These are phyloP conservation scores for Coregonus ussuriensis DNA, from an alignment of 2,797 vertebrate genomes.

Conservation along the genomic window DNA sequence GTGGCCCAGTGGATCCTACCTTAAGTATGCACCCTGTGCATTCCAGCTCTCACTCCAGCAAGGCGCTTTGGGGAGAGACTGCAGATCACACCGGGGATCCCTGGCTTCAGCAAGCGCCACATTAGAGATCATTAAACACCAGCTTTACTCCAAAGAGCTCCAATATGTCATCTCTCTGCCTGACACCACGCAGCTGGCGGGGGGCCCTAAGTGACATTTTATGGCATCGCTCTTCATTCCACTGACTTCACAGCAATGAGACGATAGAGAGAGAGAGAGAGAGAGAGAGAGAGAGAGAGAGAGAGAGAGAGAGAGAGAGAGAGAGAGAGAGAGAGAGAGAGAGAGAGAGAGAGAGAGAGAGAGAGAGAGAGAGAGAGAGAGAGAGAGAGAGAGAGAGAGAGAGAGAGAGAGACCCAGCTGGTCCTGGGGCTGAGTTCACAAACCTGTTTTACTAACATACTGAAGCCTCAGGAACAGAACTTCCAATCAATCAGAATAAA, in stretches of 20 bases:
- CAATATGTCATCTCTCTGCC: slow-evolving; percentile 53
- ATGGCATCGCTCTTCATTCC: slow-evolving; percentile 17
- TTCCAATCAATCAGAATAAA: no score
- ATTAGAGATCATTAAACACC: slow-evolving; percentile 59
- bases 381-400: no score
- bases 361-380: no score
- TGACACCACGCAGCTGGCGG: slow-evolving; percentile 30
- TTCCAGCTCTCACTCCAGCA: slow-evolving; percentile 29
- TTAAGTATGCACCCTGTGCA: slow-evolving; percentile 29
- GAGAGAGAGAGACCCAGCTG: no score
- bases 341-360: no score
- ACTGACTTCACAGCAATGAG: slow-evolving; percentile 4
- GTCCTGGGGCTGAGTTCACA: no score
- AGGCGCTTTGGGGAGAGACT: slow-evolving; percentile 15
- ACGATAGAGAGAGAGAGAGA: background rate
- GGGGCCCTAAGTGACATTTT: slow-evolving; percentile 43
- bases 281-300: background rate
- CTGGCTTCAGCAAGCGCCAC: slow-evolving; percentile 42
- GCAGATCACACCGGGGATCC: slow-evolving; percentile 35
- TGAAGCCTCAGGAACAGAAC: no score
- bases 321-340: background rate
- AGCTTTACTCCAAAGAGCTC: slow-evolving; percentile 50
- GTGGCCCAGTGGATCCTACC: background rate
- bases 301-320: background rate
- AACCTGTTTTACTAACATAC: no score